Percentiles rank a stretch among this genome's conserved stretches.
Evolutionary conservation across 2,113 vertebrate genomes (phyloP).

Genomic region (Pygoscelis adeliae): DNA sequence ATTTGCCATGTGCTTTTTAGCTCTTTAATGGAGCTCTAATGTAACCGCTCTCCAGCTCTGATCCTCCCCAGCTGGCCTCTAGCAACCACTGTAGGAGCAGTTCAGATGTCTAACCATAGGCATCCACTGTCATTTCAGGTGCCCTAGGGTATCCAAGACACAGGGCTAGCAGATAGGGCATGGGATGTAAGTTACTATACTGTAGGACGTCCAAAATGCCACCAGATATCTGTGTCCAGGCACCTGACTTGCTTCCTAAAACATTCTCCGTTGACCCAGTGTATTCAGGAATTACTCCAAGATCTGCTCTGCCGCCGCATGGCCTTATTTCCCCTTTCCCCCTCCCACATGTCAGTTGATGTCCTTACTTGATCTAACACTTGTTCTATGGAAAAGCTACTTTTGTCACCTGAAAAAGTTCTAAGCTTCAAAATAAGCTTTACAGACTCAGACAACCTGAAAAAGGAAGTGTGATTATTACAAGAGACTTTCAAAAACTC

Average conservation of each 20-base stretch:
- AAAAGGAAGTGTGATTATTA: not conserved
- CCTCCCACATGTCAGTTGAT: not conserved
- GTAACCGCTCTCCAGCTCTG: not conserved
- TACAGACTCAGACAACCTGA: not conserved
- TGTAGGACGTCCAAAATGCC: not conserved
- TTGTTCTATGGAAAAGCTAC: not conserved
- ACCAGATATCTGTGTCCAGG: no score
- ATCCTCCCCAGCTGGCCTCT: not conserved
- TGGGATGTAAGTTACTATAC: rapidly evolving
- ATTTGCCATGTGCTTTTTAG: not conserved
- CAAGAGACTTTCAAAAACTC: not conserved
- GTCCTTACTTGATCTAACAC: not conserved
- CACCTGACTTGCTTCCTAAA: not conserved
- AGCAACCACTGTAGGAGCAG: not conserved
- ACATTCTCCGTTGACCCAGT: rapidly evolving
- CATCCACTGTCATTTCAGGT: not conserved
- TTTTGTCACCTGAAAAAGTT: not conserved
- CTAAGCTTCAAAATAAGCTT: not conserved
- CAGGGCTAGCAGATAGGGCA: rapidly evolving
- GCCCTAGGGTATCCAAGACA: not conserved
- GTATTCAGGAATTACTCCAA: not conserved
- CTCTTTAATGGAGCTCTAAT: not conserved
- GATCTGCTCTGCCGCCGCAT: rapidly evolving
- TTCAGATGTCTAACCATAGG: no score
- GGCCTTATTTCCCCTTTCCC: not conserved